Conservation (phyloP, 2,888 invertebrate genomes). For the Drosophila pegasa region DNA sequence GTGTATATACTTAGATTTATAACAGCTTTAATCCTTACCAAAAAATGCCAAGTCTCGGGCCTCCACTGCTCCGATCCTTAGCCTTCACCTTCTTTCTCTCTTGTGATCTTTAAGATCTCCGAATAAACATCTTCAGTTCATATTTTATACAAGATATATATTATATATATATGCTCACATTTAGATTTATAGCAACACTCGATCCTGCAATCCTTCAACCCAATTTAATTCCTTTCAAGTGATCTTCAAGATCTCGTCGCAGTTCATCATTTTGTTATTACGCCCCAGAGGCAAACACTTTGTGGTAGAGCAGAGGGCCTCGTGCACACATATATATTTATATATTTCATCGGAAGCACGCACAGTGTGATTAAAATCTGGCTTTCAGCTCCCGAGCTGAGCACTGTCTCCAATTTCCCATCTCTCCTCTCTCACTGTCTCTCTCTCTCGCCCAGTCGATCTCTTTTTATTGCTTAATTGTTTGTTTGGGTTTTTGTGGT, state of each 20-base stretch:
- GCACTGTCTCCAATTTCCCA: conserved; percentile 58
- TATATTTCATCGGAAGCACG: conserved; percentile 72
- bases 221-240: conserved; percentile 11
- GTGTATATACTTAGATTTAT: neutral
- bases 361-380: conserved; percentile 61
- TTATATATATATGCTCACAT: neutral
- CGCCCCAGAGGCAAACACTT: conserved; percentile 20
- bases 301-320: conserved; percentile 26
- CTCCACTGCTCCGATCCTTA: too few relatives aligned
- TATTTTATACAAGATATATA: neutral
- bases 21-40: neutral
- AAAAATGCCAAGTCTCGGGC: too few relatives aligned
- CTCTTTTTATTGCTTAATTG: conserved; percentile 80
- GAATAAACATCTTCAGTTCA: neutral
- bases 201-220: conserved; percentile 2
- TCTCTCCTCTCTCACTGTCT: conserved; percentile 18
- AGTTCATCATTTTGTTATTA: conserved; percentile 46
- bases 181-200: neutral
- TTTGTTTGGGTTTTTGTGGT: conserved; percentile 59
- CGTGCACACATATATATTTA: neutral
- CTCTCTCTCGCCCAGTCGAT: neutral
- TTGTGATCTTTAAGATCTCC: neutral
- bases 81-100: too few relatives aligned
- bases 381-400: conserved; percentile 62
- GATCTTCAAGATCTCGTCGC: conserved; percentile 13